phyloP scores from a whole-genome alignment of 2,797 vertebrate genomes.

The Labroides dimidiatus region DNA sequence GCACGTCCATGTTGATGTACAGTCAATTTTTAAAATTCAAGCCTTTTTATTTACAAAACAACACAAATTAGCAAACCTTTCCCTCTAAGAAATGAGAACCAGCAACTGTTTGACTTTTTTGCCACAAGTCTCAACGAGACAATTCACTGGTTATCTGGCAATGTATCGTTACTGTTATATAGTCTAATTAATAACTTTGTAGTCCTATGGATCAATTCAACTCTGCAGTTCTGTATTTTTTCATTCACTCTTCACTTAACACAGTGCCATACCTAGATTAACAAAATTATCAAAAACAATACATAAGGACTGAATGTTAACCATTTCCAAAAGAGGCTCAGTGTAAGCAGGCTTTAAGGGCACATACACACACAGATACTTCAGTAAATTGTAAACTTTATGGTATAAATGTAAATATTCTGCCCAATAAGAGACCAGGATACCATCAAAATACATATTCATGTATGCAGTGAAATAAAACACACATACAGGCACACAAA shows the following conservation, averaged over 20 bases:
- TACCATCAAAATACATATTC: slow-evolving; percentile 12
- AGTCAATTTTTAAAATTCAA: too few relatives aligned
- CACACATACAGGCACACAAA: slow-evolving; percentile 25
- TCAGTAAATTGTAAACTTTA: slow-evolving; percentile 6
- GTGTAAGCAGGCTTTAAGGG: slow-evolving; percentile 1
- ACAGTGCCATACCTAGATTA: background rate
- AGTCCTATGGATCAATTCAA: too few relatives aligned
- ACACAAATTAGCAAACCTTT: too few relatives aligned
- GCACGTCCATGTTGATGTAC: too few relatives aligned
- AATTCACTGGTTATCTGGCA: too few relatives aligned
- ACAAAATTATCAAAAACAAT: background rate
- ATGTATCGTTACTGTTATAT: too few relatives aligned
- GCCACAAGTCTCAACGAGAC: too few relatives aligned
- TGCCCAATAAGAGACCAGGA: slow-evolving; percentile 1
- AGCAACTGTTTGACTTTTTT: too few relatives aligned
- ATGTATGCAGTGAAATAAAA: slow-evolving; percentile 18
- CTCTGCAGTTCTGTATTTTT: background rate
- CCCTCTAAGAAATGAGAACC: too few relatives aligned
- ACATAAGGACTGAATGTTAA: background rate
- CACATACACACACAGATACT: slow-evolving; percentile 12
- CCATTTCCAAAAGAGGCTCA: background rate
- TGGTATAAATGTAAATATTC: background rate
- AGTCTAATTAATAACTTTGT: too few relatives aligned
- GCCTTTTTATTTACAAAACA: too few relatives aligned
- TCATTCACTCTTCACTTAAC: too few relatives aligned